These are phyloP conservation scores for Apodemus sylvaticus DNA, from an alignment of 2,113 vertebrate genomes.

Conservation along the genomic window DNA sequence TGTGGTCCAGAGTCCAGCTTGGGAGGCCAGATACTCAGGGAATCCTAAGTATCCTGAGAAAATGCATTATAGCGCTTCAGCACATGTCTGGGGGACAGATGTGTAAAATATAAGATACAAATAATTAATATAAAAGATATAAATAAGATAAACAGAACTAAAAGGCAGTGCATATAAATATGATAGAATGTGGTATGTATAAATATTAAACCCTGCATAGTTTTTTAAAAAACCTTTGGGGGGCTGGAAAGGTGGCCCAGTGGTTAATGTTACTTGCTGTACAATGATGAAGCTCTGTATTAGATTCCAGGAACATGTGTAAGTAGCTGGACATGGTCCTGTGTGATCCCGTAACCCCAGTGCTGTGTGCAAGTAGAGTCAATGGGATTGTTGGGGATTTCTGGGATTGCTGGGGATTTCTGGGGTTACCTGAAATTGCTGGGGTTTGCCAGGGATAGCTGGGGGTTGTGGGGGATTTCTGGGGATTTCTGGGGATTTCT, in stretches of 20 bases:
- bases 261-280: background rate
- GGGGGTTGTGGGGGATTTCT: too few relatives aligned
- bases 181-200: background rate
- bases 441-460: background rate
- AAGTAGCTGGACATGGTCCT: background rate
- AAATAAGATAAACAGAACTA: background rate
- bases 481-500: too few relatives aligned
- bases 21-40: rapidly evolving
- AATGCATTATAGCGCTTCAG: rapidly evolving
- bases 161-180: background rate
- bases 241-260: too few relatives aligned
- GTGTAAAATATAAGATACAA: background rate
- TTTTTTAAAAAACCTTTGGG: too few relatives aligned
- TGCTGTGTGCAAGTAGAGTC: background rate
- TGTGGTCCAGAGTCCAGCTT: background rate
- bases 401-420: too few relatives aligned
- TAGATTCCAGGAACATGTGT: background rate
- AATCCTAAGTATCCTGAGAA: too few relatives aligned
- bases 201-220: background rate
- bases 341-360: background rate
- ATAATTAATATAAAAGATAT: too few relatives aligned
- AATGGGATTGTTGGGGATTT: background rate
- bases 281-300: background rate
- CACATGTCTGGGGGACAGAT: rapidly evolving
- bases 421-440: background rate